A percentile compares a stretch with the other conserved stretches of the same genome.
phyloP scores from a whole-genome alignment of 2,113 vertebrate species.

The Micromys minutus region DNA sequence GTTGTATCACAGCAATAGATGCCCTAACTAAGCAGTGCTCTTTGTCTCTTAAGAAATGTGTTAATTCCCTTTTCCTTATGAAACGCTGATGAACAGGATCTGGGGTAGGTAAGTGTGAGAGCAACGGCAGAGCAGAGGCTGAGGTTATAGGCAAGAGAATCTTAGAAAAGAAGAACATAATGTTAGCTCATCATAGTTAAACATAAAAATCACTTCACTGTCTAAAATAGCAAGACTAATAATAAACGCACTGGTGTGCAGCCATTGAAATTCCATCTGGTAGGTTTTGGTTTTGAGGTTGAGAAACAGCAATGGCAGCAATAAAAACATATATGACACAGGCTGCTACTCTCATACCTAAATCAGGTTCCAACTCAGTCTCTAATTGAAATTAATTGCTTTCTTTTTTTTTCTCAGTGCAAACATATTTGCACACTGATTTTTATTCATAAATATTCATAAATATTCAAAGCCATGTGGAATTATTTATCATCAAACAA shows the following conservation, averaged over 20 bases:
- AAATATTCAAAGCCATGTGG: slow-evolving; percentile 8
- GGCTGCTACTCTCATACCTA: slow-evolving; percentile 26
- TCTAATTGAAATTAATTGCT: slow-evolving; percentile 70
- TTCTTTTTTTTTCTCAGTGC: slow-evolving; percentile 52
- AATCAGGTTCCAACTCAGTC: slow-evolving; percentile 55
- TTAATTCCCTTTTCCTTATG: slow-evolving; percentile 32
- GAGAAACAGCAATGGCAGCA: slow-evolving; percentile 21
- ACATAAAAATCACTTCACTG: neutral
- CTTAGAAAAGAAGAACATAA: slow-evolving; percentile 31
- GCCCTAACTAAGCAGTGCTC: neutral
- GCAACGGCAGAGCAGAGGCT: neutral
- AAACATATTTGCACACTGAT: slow-evolving; percentile 50
- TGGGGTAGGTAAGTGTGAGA: neutral
- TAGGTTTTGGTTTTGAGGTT: slow-evolving; percentile 48
- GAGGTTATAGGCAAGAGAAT: neutral
- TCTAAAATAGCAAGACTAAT: slow-evolving; percentile 50
- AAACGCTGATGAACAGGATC: neutral
- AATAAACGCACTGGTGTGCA: neutral
- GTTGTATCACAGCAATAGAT: neutral
- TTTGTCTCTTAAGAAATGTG: neutral
- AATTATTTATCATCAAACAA: slow-evolving; percentile 48
- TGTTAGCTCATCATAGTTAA: neutral
- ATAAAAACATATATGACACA: neutral
- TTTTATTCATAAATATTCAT: slow-evolving; percentile 67
- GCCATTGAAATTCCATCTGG: neutral